Evolutionary conservation across 2,113 vertebrate genomes (phyloP), one percentile per base, ranked within the genome.

Genomic region (Planiliza haematocheilus): DNA sequence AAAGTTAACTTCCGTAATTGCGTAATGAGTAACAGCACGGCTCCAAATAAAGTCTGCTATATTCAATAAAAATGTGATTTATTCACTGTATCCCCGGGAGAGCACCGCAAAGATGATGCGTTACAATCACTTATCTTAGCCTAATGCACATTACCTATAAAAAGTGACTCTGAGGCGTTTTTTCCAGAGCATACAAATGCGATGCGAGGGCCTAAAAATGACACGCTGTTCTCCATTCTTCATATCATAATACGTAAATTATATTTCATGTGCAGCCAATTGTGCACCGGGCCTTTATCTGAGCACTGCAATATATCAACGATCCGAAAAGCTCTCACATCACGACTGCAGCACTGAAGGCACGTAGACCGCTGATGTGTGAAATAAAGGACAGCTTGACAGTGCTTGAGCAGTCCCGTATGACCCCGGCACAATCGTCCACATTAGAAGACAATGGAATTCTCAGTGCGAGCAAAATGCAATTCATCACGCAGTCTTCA

Each of bases 371-470:
- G 20, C 71, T 78, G 73, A 70, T 72, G 79, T 84, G 80, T 85
- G 74, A 88, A 85, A 85, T 79, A 75, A 84, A 84, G 72, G 75
- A 79, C 73, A 85, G 78, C 45, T 64, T 74, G 83, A 87, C 82
- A 86, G 71, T 74, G 30, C 79, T 81, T 72, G 72, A 77, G 65
- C 67, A 24, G 57, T 70, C 73, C 71, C 39, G 14, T 48, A 66
- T 20, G 51, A 66, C 74, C 76, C 60, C 4, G 71, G 77, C 72
- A 73, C 61, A 86, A 77, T 77, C 36, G 4, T 69, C 62, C 67
- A 69, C 64, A 78, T 89, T 81, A 70, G 48, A 72, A 81, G 70
- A 90, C 84, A 84, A 84, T 89, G 69, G 69, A 73, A 74, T 72
- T 84, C 58, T 79, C 77, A 21, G 63, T 51, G 70, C 77, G 75